Conservation (phyloP, 2,888 invertebrate genomes). For the Melanotus villosus region DNA sequence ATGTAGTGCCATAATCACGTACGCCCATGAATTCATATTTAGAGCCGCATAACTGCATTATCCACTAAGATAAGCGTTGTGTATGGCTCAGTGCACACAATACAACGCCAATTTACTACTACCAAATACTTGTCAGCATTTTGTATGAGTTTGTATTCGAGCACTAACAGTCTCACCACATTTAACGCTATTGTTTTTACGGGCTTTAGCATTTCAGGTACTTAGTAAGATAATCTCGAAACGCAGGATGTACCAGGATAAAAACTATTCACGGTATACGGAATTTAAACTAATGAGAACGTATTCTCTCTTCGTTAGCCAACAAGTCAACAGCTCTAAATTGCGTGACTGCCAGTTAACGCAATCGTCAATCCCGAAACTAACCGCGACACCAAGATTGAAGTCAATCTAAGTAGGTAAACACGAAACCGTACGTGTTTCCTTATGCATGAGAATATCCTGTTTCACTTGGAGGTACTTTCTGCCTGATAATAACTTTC, state of each 20-base stretch:
- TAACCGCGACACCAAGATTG: slow-evolving; percentile 13
- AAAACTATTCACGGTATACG: background rate
- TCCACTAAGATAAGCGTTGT: slow-evolving; percentile 44
- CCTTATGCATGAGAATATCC: background rate
- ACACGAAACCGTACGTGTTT: slow-evolving; percentile 15
- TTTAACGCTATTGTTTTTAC: background rate
- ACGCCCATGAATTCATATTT: slow-evolving; percentile 45
- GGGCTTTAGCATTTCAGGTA: background rate
- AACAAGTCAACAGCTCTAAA: slow-evolving; percentile 18
- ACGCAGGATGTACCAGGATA: background rate
- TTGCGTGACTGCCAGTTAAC: slow-evolving; percentile 13
- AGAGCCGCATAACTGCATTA: slow-evolving; percentile 43
- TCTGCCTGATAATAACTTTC: too few species aligned
- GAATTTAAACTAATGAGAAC: background rate
- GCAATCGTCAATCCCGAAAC: slow-evolving; percentile 17
- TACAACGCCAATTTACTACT: slow-evolving; percentile 28
- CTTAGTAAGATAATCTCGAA: background rate
- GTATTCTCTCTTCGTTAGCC: slow-evolving; percentile 4
- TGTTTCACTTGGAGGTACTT: too few species aligned
- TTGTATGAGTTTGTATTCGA: background rate
- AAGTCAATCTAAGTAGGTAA: slow-evolving; percentile 11
- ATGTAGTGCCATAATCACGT: slow-evolving; percentile 45
- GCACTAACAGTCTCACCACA: background rate
- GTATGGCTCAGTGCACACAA: slow-evolving; percentile 35
- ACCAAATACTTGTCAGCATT: slow-evolving; percentile 31